These are phyloP conservation scores for Recurvirostra avosetta DNA, from an alignment of 2,113 vertebrate species.

Conservation along the genomic window DNA sequence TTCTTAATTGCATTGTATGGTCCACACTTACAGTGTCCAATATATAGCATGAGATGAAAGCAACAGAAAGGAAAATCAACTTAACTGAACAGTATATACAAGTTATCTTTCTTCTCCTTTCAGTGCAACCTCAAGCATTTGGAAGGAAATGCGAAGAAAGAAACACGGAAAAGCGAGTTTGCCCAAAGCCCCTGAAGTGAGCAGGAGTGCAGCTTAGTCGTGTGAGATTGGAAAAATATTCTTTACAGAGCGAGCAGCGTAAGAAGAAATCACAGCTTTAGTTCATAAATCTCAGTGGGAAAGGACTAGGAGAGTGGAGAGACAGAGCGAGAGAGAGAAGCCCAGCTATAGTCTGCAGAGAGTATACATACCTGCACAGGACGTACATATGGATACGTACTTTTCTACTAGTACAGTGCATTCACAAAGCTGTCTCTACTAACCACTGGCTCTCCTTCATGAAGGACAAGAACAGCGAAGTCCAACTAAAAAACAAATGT, in stretches of 20 bases:
- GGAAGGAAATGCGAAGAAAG: neutral
- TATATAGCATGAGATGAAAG: rapidly evolving
- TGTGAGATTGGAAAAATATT: neutral
- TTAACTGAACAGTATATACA: rapidly evolving
- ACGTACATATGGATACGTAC: neutral
- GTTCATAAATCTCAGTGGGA: neutral
- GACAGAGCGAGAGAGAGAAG: too few species aligned
- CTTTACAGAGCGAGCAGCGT: neutral
- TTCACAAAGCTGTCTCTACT: neutral
- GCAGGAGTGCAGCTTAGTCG: neutral
- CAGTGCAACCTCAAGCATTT: neutral
- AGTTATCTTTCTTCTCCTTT: neutral
- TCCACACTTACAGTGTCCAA: neutral
- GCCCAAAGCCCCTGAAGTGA: neutral
- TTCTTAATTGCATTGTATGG: neutral
- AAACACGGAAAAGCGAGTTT: neutral
- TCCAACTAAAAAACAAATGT: neutral
- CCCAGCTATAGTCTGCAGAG: neutral
- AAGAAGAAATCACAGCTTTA: neutral
- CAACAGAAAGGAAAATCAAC: neutral
- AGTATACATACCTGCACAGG: neutral
- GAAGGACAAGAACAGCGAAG: neutral
- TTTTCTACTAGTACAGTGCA: too few species aligned
- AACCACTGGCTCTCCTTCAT: neutral
- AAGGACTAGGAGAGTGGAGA: neutral